Conservation (phyloP, 2,797 vertebrate genomes). For the Gymnoscopelus braueri region DNA sequence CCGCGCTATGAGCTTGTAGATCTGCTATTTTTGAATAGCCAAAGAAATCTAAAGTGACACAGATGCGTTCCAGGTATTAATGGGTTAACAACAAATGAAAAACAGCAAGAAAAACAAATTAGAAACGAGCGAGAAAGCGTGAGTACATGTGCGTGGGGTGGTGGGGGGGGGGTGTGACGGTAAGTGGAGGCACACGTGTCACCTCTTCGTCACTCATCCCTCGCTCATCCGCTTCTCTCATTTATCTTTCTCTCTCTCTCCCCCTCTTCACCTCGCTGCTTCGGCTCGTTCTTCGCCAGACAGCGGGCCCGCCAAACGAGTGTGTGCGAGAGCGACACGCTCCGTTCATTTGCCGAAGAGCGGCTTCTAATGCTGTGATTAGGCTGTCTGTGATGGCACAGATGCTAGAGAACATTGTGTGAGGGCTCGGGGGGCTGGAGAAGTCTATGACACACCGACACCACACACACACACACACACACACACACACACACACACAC, state of each 20-base stretch:
- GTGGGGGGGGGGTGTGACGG: neutral
- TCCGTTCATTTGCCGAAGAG: slow-evolving; percentile 36
- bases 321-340: slow-evolving; percentile 34
- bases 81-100: slow-evolving; percentile 43
- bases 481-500: neutral
- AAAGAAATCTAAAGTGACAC: no score
- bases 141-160: neutral
- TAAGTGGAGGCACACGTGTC: neutral
- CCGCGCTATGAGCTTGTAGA: no score
- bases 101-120: slow-evolving; percentile 7
- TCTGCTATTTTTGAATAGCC: no score
- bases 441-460: neutral
- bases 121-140: slow-evolving; percentile 7
- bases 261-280: slow-evolving; percentile 28
- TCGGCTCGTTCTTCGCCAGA: slow-evolving; percentile 48
- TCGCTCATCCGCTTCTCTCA: neutral
- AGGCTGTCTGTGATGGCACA: slow-evolving; percentile 28
- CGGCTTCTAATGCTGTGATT: slow-evolving; percentile 48
- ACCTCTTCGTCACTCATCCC: slow-evolving; percentile 18
- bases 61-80: no score
- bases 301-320: slow-evolving; percentile 47
- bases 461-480: neutral
- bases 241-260: neutral
- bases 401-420: slow-evolving; percentile 61
- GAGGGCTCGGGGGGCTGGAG: slow-evolving; percentile 11